These are phyloP conservation scores for Scomber colias DNA, from an alignment of 2,113 vertebrate genomes.

Conservation along the genomic window DNA sequence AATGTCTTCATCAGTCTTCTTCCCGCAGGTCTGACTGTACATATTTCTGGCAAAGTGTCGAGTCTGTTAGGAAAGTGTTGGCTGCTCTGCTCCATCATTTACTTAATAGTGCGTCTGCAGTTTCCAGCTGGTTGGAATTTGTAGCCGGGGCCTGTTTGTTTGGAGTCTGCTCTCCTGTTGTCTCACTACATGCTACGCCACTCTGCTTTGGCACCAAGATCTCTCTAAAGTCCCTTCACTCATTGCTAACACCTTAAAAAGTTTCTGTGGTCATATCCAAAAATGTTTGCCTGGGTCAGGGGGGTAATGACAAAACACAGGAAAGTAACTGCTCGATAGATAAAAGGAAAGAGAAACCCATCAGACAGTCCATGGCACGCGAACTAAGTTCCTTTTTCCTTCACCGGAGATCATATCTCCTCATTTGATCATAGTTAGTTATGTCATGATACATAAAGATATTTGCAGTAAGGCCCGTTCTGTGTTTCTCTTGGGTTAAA, in stretches of 20 bases:
- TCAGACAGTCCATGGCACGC: constrained; percentile 20
- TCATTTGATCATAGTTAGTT: constrained; percentile 56
- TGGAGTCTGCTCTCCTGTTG: constrained; percentile 45
- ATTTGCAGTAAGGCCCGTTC: constrained; percentile 20
- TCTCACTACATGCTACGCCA: constrained; percentile 23
- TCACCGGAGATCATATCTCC: constrained; percentile 35
- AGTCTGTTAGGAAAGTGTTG: constrained; percentile 72
- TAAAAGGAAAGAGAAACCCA: constrained; percentile 38
- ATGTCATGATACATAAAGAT: constrained; percentile 55
- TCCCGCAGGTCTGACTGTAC: constrained; percentile 49
- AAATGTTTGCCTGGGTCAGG: constrained; percentile 20
- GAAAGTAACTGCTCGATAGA: constrained; percentile 36
- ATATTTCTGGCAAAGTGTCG: constrained; percentile 19
- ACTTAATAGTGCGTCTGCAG: constrained; percentile 72
- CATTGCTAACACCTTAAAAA: constrained; percentile 11
- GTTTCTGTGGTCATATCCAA: constrained; percentile 32
- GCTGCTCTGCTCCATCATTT: constrained; percentile 73
- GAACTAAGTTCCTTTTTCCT: constrained; percentile 29
- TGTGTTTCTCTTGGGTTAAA: constrained; percentile 28
- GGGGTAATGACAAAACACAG: not conserved
- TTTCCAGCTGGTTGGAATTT: constrained; percentile 81
- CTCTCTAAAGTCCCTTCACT: constrained; percentile 19
- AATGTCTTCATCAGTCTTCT: constrained; percentile 4
- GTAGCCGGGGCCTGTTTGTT: constrained; percentile 62
- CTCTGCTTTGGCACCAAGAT: constrained; percentile 5